Evolutionary conservation across 37 sponge, comb jelly and placozoan genomes (phyloP), one percentile per base, ranked within the genome.

Genomic region (Hexactinellida sp.): DNA sequence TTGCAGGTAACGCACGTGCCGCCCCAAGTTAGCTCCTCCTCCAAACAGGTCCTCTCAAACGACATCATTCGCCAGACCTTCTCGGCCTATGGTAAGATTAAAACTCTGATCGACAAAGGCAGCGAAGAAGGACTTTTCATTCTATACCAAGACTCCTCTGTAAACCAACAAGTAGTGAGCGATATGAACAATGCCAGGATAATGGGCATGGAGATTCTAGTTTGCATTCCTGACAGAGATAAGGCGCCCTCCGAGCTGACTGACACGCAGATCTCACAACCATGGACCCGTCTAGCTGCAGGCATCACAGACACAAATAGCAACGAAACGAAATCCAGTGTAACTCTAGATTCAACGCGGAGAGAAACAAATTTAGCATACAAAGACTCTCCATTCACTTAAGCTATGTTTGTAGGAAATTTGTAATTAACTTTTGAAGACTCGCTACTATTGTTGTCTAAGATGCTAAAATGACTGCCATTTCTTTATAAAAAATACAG

Each of bases 311-410:
- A 63, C 30, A 63, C 76, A 32, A 63, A 3, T 32, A 7, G 19
- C 25, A 23, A 63, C 13, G 28, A 63, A 63, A 63, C 34, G 3
- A n/a, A 63, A 3, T 28, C 76, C 28, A 63, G 76, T n/a, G 30
- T 23, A 32, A 63, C 76, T 25, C 34, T 63, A 63, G 76, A 63
- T 63, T 63, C 76, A 21, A n/a, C 5, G 5, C 76, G 76, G 21
- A n/a, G 76, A 63, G 76, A 63, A n/a, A 47, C 52, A 16, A 63
- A 63, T 63, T 63, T 63, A 32, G 34, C 76, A 7, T 63, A 63
- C 34, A 63, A 63, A 28, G 76, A 63, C 34, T 63, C 76, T 63
- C 76, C 76, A 63, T 63, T 63, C 76, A 63, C 30, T 10, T 63
- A 63, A 63, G 13, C 47, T 16, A 41, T 16, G 10, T 41, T 13